Percentiles rank a stretch among this genome's conserved stretches.
phyloP scores from a whole-genome alignment of 2,113 vertebrate species.

The Origma solitaria region DNA sequence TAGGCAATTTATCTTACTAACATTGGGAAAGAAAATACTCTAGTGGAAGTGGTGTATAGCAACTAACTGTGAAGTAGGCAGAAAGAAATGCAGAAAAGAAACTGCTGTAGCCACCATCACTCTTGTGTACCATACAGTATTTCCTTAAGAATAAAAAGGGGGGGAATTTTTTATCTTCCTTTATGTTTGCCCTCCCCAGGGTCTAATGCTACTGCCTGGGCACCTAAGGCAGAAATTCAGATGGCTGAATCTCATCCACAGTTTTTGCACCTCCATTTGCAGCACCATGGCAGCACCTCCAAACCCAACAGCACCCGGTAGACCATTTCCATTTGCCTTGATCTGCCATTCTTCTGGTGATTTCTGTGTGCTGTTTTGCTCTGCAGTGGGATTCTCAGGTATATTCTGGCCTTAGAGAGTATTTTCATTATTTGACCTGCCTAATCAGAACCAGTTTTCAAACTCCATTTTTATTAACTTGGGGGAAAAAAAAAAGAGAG shows the following conservation, averaged over 20 bases:
- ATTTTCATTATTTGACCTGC: slow-evolving; percentile 44
- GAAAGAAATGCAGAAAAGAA: not conserved
- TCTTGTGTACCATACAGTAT: not conserved
- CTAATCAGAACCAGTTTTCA: slow-evolving; percentile 56
- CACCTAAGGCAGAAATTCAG: not conserved
- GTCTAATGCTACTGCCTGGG: not conserved
- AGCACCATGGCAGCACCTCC: not conserved
- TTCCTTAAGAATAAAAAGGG: not conserved
- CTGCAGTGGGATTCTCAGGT: not conserved
- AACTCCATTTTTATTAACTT: slow-evolving; percentile 45
- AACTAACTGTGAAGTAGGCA: not conserved
- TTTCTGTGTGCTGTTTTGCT: not conserved
- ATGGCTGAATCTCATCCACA: not conserved
- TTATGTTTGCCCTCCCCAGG: not conserved
- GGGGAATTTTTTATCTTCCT: not conserved
- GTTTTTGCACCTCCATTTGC: not conserved
- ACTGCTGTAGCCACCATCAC: not conserved
- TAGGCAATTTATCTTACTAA: slow-evolving; percentile 20
- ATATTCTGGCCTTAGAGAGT: not conserved
- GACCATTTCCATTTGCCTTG: not conserved
- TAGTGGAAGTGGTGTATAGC: not conserved
- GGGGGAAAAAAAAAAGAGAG: not conserved
- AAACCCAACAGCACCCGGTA: not conserved
- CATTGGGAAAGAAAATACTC: not conserved
- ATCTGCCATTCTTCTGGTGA: not conserved